Evolutionary conservation across 2,113 vertebrate species (phyloP).

Genomic region (Cyrtonyx montezumae): DNA sequence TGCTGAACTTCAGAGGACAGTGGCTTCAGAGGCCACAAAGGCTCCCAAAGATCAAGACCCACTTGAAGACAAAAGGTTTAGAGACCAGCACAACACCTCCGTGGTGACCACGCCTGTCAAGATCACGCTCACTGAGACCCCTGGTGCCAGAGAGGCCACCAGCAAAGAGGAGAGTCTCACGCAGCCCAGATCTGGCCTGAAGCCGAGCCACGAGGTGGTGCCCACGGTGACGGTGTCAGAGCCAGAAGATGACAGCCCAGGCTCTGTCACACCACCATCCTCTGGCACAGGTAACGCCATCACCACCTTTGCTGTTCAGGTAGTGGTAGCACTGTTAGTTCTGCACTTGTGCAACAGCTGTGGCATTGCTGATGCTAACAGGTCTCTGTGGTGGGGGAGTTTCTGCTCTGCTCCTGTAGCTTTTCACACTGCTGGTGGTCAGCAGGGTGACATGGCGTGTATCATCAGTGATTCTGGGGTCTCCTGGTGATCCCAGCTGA

Average conservation of each 20-base stretch:
- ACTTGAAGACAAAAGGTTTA: conserved; percentile 79
- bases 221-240: conserved; percentile 93
- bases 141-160: conserved; percentile 63
- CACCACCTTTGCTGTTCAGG: neutral
- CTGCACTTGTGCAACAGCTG: fast-evolving
- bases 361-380: neutral
- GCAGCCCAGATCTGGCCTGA: conserved; percentile 82
- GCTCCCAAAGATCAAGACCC: conserved; percentile 63
- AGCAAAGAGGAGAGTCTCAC: conserved; percentile 48
- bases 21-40: conserved; percentile 13
- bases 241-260: conserved; percentile 94
- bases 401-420: neutral
- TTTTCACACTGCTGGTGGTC: neutral
- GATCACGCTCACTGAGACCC: conserved; percentile 87
- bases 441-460: neutral
- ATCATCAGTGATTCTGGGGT: neutral
- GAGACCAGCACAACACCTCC: conserved; percentile 72
- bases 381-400: neutral
- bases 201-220: conserved; percentile 87
- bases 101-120: conserved; percentile 82
- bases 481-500: neutral
- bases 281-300: conserved; percentile 83
- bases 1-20: conserved; percentile 39
- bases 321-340: neutral
- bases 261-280: conserved; percentile 89